These are phyloP conservation scores for Drosophila murphyi DNA, from an alignment of 1,140 invertebrate species.

Conservation along the genomic window DNA sequence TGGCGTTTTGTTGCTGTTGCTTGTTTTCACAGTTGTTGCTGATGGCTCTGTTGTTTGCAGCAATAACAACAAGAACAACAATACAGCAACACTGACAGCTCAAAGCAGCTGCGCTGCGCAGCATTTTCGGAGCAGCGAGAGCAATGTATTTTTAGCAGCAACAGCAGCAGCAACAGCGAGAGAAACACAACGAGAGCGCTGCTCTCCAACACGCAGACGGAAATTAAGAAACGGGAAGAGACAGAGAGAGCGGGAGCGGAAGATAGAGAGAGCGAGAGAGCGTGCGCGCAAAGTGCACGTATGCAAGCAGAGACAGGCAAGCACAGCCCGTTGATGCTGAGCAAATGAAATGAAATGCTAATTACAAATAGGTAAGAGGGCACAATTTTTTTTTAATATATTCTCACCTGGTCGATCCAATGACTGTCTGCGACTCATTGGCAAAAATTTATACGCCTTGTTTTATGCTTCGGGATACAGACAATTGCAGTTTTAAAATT, in stretches of 20 bases:
- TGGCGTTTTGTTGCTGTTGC: conserved; percentile 54
- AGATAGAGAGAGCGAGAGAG: conserved; percentile 58
- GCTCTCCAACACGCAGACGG: conserved; percentile 15
- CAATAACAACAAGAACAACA: conserved; percentile 39
- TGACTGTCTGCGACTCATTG: conserved; percentile 84
- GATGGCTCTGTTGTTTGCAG: conserved; percentile 52
- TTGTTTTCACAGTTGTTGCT: conserved; percentile 60
- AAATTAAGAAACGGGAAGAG: too few species aligned
- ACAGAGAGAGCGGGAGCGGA: conserved; percentile 19
- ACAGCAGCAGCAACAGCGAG: conserved; percentile 30
- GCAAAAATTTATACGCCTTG: conserved; percentile 77
- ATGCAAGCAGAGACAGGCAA: conserved; percentile 37
- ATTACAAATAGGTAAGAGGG: conserved; percentile 52
- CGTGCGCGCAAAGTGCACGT: conserved; percentile 72
- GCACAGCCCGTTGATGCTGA: conserved; percentile 38
- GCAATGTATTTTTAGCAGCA: conserved; percentile 53
- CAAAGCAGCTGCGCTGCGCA: conserved; percentile 74
- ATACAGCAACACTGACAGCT: conserved; percentile 47
- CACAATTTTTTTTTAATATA: conserved; percentile 26
- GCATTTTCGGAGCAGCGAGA: conserved; percentile 60
- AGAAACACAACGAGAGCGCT: conserved; percentile 34
- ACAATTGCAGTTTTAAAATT: conserved; percentile 60
- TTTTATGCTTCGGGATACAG: conserved; percentile 60
- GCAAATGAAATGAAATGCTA: conserved; percentile 49
- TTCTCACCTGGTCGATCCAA: conserved; percentile 83